Conservation (phyloP, 2,113 vertebrate species). For the Catharus fuscescens region DNA sequence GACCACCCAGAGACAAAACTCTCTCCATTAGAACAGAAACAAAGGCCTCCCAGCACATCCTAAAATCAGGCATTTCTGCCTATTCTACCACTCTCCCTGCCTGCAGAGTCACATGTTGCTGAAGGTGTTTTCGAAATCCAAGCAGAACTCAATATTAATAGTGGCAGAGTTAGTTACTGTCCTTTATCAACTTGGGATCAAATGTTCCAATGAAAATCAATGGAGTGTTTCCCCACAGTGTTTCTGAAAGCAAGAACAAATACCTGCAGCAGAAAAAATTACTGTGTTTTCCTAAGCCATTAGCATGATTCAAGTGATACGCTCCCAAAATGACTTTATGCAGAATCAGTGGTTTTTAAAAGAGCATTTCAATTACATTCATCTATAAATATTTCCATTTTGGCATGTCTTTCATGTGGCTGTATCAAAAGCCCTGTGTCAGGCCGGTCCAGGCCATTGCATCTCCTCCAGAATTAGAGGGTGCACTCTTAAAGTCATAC, state of each 20-base stretch:
- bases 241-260: constrained; percentile 9
- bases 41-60: neutral
- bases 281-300: neutral
- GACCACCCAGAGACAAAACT: neutral
- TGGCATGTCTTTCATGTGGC: neutral
- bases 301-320: neutral
- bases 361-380: neutral
- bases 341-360: neutral
- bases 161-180: neutral
- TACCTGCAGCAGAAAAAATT: neutral
- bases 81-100: neutral
- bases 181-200: constrained; percentile 30
- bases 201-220: constrained; percentile 7
- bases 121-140: neutral
- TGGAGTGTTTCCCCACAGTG: neutral
- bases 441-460: neutral
- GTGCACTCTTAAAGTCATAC: neutral
- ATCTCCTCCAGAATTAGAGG: neutral
- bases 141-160: neutral
- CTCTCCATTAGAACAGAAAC: neutral
- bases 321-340: neutral
- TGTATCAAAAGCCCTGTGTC: neutral
- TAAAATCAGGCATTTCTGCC: neutral
- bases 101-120: neutral
- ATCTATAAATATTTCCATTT: neutral